Conservation (phyloP, 2,113 vertebrate species). For the Brachionichthys hirsutus region DNA sequence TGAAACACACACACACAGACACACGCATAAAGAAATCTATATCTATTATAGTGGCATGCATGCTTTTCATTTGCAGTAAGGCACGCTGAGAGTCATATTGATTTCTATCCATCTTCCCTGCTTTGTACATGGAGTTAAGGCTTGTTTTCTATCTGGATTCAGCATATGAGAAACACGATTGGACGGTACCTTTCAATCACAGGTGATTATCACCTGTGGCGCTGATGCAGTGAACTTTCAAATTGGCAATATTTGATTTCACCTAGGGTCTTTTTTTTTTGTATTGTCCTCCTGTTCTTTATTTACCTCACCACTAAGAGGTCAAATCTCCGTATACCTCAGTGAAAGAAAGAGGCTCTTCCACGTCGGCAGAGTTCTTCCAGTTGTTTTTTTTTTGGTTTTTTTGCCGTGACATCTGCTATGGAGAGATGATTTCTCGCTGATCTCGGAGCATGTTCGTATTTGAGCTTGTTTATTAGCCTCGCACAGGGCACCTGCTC, state of each 20-base stretch:
- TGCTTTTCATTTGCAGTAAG: constrained; percentile 63
- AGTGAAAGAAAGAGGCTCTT: too few species aligned
- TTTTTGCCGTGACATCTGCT: too few species aligned
- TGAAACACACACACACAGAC: constrained; percentile 22
- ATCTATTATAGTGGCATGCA: constrained; percentile 64
- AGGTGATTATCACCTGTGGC: constrained; percentile 23
- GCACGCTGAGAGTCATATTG: constrained; percentile 51
- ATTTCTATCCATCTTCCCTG: constrained; percentile 48
- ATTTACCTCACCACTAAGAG: not conserved
- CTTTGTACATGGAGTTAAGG: constrained; percentile 46
- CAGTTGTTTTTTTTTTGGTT: too few species aligned
- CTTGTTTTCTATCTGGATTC: constrained; percentile 43
- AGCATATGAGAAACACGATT: constrained; percentile 21
- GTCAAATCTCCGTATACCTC: too few species aligned
- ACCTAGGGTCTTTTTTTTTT: too few species aligned
- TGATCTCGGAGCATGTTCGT: too few species aligned
- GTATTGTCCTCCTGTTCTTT: too few species aligned
- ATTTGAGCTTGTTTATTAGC: too few species aligned
- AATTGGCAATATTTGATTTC: too few species aligned
- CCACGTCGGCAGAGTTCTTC: too few species aligned
- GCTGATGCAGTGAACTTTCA: not conserved
- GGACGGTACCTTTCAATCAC: constrained; percentile 19
- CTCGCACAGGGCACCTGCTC: too few species aligned
- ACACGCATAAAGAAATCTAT: constrained; percentile 63
- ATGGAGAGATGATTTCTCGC: too few species aligned